Percentiles rank a stretch among this genome's conserved stretches.
These are phyloP conservation scores for Troides aeacus DNA, from an alignment of 2,888 invertebrate species.

Conservation along the genomic window DNA sequence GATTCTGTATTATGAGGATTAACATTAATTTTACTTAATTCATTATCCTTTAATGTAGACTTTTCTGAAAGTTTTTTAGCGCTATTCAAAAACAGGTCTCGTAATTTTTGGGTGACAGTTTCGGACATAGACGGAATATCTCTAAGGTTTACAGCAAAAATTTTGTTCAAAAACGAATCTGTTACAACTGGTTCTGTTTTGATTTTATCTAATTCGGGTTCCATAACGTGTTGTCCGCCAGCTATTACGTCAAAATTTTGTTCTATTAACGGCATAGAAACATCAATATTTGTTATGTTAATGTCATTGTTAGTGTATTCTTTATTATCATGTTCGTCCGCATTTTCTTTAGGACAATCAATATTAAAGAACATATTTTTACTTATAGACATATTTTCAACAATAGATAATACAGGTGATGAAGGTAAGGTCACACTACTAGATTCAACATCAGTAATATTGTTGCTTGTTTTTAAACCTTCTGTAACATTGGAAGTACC, in stretches of 20 bases:
- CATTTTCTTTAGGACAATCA: constrained; percentile 33
- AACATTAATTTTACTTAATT: constrained; percentile 38
- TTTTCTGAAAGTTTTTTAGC: constrained; percentile 49
- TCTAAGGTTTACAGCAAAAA: constrained; percentile 45
- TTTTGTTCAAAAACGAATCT: constrained; percentile 52
- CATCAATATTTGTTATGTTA: constrained; percentile 50
- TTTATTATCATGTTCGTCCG: constrained; percentile 17
- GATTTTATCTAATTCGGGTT: constrained; percentile 34
- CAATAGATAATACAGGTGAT: constrained; percentile 69
- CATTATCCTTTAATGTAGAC: constrained; percentile 29
- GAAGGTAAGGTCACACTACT: constrained; percentile 60
- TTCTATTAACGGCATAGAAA: constrained; percentile 60
- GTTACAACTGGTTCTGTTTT: constrained; percentile 37
- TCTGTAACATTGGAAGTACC: constrained; percentile 12
- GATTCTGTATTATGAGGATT: constrained; percentile 33
- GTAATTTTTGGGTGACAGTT: constrained; percentile 55
- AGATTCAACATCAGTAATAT: constrained; percentile 43
- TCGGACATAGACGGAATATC: constrained; percentile 51
- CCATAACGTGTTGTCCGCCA: constrained; percentile 30
- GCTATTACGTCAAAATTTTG: constrained; percentile 51
- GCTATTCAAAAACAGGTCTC: constrained; percentile 61
- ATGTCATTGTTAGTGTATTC: constrained; percentile 43
- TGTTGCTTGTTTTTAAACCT: not conserved
- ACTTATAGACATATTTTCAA: constrained; percentile 63
- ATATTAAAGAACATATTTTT: constrained; percentile 45